Evolutionary conservation across 2,888 invertebrate species (phyloP).

Genomic region (Lepidocyrtinus sp.): DNA sequence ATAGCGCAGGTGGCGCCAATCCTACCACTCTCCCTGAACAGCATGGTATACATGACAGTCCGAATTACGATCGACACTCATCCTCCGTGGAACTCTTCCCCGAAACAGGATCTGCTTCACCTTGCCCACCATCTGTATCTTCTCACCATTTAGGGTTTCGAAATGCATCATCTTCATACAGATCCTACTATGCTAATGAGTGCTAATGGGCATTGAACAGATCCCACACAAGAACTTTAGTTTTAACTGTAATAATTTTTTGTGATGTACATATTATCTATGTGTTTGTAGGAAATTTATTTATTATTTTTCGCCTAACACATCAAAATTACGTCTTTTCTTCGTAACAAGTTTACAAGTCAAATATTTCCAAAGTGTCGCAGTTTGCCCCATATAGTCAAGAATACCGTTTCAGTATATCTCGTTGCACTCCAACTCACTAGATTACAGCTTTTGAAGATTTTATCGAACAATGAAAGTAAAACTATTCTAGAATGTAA

Average conservation of each 20-base stretch:
- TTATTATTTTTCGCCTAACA: neutral
- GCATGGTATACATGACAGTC: conserved; percentile 49
- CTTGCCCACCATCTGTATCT: conserved; percentile 51
- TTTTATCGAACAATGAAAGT: conserved; percentile 11
- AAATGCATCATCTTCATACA: conserved; percentile 61
- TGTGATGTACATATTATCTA: conserved; percentile 36
- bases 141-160: conserved; percentile 61
- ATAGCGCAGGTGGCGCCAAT: conserved; percentile 26
- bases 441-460: neutral
- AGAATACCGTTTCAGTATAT: conserved; percentile 3
- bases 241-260: neutral
- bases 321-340: neutral
- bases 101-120: conserved; percentile 59
- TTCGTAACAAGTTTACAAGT: neutral
- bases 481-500: too few species aligned
- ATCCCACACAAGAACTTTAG: neutral
- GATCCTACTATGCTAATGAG: conserved; percentile 67
- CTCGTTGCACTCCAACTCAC: neutral
- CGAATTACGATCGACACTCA: conserved; percentile 59
- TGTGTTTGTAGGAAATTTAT: neutral
- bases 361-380: conserved; percentile 6
- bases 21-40: conserved; percentile 28
- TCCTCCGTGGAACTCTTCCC: conserved; percentile 54
- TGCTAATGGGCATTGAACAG: too few species aligned
- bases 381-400: conserved; percentile 24